Base-by-base conservation (phyloP, 2,113 vertebrate species). In the Istiophorus platypterus region DNA sequence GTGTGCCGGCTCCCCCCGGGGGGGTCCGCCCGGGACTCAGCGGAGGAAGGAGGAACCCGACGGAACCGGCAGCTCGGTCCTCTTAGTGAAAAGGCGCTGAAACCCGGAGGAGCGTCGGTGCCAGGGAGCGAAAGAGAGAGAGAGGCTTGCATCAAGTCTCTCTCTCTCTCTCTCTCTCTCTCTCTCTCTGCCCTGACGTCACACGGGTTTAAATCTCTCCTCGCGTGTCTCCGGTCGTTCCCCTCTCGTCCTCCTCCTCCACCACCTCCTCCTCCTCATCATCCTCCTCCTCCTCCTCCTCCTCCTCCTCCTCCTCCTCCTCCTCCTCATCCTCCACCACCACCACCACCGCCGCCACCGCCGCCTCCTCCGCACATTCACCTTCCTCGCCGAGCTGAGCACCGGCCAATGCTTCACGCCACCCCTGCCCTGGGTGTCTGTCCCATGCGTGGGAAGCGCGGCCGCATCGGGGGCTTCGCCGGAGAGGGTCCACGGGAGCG, bases 181-280 rank as follows among this genome's bases (percentile, higher is more conserved):
- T 22, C 59, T 13, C 63, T 6, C 78, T 62, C 54, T 8, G 1
- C 18, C 42, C 63, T 94, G 91, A 93, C 93, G 93, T 94, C 90
- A 92, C 75, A 15, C 3, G 29, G 69, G 79, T 92, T 95, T 94
- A 93, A 93, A 95, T 80, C 85, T 72, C 74, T 61, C 72, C 69
- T 68, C 78, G 71, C 77, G 10, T 56, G 78, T 72, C 56, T 73
- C 59, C 22, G 34, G 49, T 70, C 90, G 81, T 63, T 93, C 72
- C 80, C 68, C 86, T 74, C 78, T 76, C 71, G 37, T 84, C 70
- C 62, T 69, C 64, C 37, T 68, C 42, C 51, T 75, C 73, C 61
- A 74, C 42, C 49, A 70, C 76, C 61, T 67, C 61, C 27, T 71
- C 72, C 58, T 85, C 63, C 68, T 64, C n/a, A n/a, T 71, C 72